These are phyloP conservation scores for Telmatherina bonti DNA, from an alignment of 2,797 vertebrate genomes.

Conservation along the genomic window DNA sequence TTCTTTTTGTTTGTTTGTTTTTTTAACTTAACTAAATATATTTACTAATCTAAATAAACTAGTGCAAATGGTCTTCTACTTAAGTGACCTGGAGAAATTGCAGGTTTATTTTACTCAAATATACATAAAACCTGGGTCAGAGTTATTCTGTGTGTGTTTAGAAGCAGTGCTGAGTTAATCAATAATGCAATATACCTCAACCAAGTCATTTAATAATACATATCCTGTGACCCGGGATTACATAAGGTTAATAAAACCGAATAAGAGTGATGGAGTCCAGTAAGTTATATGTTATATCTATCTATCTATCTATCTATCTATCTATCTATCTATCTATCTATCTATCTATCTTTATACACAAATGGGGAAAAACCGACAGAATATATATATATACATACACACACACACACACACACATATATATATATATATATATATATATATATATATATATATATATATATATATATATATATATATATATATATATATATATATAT, in stretches of 20 bases:
- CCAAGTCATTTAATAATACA: conserved; percentile 78
- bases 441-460: too few species aligned
- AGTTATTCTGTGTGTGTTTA: conserved; percentile 51
- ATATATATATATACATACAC: too few species aligned
- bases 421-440: too few species aligned
- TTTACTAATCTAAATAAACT: too few species aligned
- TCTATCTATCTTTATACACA: too few species aligned
- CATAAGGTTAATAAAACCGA: conserved; percentile 57
- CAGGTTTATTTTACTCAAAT: conserved; percentile 31
- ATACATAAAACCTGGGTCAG: conserved; percentile 32
- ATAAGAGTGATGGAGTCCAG: conserved; percentile 35
- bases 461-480: too few species aligned
- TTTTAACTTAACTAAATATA: conserved; percentile 20
- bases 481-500: too few species aligned
- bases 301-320: too few species aligned
- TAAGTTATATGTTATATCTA: too few species aligned
- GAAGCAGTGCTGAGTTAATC: conserved; percentile 62
- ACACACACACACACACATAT: too few species aligned
- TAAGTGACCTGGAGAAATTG: conserved; percentile 19
- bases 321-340: too few species aligned
- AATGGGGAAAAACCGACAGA: too few species aligned
- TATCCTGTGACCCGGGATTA: conserved; percentile 75
- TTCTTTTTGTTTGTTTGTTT: conserved; percentile 11
- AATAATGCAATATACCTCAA: conserved; percentile 77
- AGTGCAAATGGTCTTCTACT: conserved; percentile 22